Conservation (phyloP, 2,113 vertebrate species). For the Nyctereutes procyonoides region DNA sequence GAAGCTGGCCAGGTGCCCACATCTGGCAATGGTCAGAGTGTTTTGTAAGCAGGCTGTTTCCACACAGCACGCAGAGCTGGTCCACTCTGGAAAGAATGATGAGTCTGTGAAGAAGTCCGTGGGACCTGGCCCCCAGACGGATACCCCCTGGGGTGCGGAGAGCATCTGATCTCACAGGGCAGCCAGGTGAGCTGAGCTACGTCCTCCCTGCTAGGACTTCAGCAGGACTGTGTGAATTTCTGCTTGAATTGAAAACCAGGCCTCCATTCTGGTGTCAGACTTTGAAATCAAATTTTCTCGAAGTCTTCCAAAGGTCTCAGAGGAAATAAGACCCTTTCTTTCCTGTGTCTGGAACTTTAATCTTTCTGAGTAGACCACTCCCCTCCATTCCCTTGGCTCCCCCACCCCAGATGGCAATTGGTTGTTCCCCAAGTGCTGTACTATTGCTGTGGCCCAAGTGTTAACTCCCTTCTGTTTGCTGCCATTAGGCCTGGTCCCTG, state of each 20-base stretch:
- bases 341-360: constrained; percentile 80
- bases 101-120: constrained; percentile 78
- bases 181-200: constrained; percentile 85
- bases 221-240: constrained; percentile 81
- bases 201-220: constrained; percentile 79
- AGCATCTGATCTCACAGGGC: constrained; percentile 79
- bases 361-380: constrained; percentile 70
- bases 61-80: constrained; percentile 77
- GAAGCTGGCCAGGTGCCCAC: constrained; percentile 84
- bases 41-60: constrained; percentile 87
- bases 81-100: constrained; percentile 73
- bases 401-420: constrained; percentile 56
- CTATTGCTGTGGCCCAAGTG: constrained; percentile 73
- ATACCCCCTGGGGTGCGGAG: constrained; percentile 75
- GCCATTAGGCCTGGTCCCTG: constrained; percentile 19
- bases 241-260: constrained; percentile 83
- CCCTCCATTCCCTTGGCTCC: neutral
- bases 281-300: constrained; percentile 84
- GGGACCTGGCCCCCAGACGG: constrained; percentile 82
- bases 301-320: constrained; percentile 78
- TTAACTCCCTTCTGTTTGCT: constrained; percentile 73
- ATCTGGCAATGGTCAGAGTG: constrained; percentile 88
- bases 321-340: constrained; percentile 84
- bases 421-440: constrained; percentile 80
- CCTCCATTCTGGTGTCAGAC: constrained; percentile 70